These are phyloP conservation scores for Rhabditoides inermis DNA, from an alignment of 2,888 invertebrate genomes.

Conservation along the genomic window DNA sequence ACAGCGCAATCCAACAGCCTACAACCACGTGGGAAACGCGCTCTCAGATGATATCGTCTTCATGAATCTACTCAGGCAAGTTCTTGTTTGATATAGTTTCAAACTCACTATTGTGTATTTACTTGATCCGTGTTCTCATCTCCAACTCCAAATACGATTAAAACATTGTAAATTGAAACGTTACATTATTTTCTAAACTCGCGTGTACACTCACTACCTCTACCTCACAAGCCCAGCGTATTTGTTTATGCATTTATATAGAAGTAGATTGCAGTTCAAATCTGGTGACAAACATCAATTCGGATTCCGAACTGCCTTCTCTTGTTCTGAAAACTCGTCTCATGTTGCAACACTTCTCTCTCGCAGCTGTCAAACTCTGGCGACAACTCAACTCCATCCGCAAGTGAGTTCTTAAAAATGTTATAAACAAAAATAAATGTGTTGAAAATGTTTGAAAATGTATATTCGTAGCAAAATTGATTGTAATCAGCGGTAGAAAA, in stretches of 20 bases:
- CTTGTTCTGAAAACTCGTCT: constrained; percentile 47
- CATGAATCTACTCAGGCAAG: constrained; percentile 38
- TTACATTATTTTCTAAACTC: no score
- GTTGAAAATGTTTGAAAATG: no score
- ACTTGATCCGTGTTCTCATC: no score
- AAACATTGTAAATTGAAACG: background rate
- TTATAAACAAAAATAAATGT: background rate
- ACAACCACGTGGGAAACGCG: constrained; percentile 31
- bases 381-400: constrained; percentile 24
- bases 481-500: background rate
- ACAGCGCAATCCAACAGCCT: constrained; percentile 5
- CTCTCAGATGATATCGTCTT: constrained; percentile 41
- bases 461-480: no score
- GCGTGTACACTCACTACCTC: no score
- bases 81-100: no score
- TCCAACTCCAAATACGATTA: no score
- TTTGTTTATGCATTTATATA: background rate
- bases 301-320: constrained; percentile 42
- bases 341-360: constrained; percentile 46
- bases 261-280: constrained; percentile 14
- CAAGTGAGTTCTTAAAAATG: constrained; percentile 2
- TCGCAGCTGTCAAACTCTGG: constrained; percentile 44
- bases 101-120: no score
- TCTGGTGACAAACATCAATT: constrained; percentile 28
- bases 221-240: no score